Evolutionary conservation across 2,888 invertebrate genomes (phyloP).

Genomic region (Byasa hedistus): DNA sequence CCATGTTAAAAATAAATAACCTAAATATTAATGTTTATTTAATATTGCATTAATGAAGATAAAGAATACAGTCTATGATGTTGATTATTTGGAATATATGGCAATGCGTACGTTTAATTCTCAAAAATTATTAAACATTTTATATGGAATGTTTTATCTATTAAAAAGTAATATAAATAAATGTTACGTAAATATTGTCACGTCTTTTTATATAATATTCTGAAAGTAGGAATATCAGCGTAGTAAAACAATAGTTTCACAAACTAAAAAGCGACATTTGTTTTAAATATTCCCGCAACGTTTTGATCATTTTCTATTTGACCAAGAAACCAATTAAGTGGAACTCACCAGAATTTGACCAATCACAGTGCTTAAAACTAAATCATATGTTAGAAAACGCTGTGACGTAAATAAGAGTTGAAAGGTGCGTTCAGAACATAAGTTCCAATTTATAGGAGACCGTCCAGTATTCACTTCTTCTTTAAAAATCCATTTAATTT

Average conservation of each 20-base stretch:
- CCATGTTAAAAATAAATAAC: neutral
- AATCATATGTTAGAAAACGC: conserved; percentile 51
- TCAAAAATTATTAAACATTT: too few species aligned
- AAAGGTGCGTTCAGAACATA: conserved; percentile 29
- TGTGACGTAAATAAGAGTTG: conserved; percentile 35
- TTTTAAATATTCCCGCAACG: conserved; percentile 14
- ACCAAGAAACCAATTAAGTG: conserved; percentile 11
- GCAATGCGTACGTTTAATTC: neutral
- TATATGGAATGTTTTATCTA: too few species aligned
- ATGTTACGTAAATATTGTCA: neutral
- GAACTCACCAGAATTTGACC: conserved; percentile 31
- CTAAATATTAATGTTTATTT: neutral
- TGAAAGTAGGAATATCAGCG: too few species aligned
- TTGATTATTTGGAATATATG: neutral
- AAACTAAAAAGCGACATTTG: neutral
- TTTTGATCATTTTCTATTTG: neutral
- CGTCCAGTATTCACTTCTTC: neutral
- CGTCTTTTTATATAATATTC: neutral
- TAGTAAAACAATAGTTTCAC: neutral
- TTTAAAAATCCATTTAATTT: neutral
- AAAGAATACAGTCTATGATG: neutral
- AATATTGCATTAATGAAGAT: neutral
- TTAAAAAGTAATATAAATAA: neutral
- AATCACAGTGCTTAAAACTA: conserved; percentile 36
- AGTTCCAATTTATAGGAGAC: neutral